Base-by-base conservation (phyloP, 2,113 vertebrate genomes). In the Carlito syrichta region DNA sequence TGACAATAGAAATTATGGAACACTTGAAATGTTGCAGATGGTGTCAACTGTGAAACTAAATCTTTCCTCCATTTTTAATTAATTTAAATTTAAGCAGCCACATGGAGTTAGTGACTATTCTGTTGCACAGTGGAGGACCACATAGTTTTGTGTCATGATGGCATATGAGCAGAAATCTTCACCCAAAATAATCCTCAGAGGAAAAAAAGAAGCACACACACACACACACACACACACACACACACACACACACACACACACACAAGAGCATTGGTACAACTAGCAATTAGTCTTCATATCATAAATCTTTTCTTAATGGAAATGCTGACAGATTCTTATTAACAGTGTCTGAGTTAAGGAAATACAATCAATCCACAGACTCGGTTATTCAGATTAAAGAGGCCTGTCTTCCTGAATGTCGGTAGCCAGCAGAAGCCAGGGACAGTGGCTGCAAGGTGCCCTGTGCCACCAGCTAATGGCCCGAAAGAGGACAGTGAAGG, bases 301-400 rank as follows among this genome's bases (percentile, higher is more conserved):
- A 60, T 85, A 77, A 58, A 87, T 90, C 60, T 88, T 89, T 90
- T 45, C 95, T 86, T 96, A 85, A 76, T 94, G 68, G 71, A 96
- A 93, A 94, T 89, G 35, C 43, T 88, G 79, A 92, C 89, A 93
- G 90, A 62, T 66, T 89, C 50, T 97, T 93, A 94, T 74, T 78
- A 89, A 95, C n/a, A 45, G 77, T 27, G 74, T 22, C 79, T 69
- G 63, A 60, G 27, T 74, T 86, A 86, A 89, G 52, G 68, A 95
- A 94, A 86, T 58, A 73, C 9, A 27, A 63, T 66, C 48, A 82
- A 93, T 86, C 74, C 60, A 68, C 50, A 85, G 60, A 58, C 48
- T 71, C 3, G 0, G 74, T 85, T 81, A 52, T 43, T 89, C 89
- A 32, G 27, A 86, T 82, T 94, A 82, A 95, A 94, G 77, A 91